Base-by-base conservation (phyloP, 1,140 invertebrate genomes). In the Brachionus rotundiformis region DNA sequence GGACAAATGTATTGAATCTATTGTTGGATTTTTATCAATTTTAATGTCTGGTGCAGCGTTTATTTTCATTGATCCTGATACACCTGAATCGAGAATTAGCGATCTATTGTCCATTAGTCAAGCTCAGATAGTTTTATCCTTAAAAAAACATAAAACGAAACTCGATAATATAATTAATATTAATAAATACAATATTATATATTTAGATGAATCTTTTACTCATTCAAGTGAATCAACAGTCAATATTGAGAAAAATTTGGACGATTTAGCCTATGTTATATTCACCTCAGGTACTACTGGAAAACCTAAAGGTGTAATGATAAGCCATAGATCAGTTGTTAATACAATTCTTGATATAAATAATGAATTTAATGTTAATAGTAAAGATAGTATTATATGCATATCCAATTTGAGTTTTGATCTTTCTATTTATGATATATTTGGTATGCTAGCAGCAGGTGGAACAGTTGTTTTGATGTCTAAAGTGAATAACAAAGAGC, bases 211-310 rank as follows among this genome's bases (percentile, higher is more conserved):
- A 13, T 7, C 25, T 13, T 23, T 27, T 31, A 13, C 25, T 63
- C 11, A 63, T 5, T 11, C 19, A 13, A 29, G 8, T 63, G 19
- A 63, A 27, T 5, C 3, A 63, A 59, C 16, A 16, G 49, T 1
- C 0, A 59, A 16, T n/a, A 29, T 23, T 6, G 27, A 68, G 19
- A 19, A 29, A 0, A 29, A 29, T 13, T 8, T 31, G 16, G 31
- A 31, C n/a, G 33, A 73, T 6, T 39, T 73, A 16, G 36, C 36
- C 0, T 73, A 73, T 73, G 36, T 95, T 83, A 89, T 95, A 29
- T 95, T 95, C 86, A 95, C 94, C 2, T 94, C 92, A 88, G 94
- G 93, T 59, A 94, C 93, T n/a, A 94, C 94, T n/a, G 93, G 92
- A 29, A 91, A 90, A 83, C 94, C 93, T 91, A 93, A 91, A 91